Evolutionary conservation across 2,888 invertebrate species (phyloP).

Genomic region (Criorhina ranunculi): DNA sequence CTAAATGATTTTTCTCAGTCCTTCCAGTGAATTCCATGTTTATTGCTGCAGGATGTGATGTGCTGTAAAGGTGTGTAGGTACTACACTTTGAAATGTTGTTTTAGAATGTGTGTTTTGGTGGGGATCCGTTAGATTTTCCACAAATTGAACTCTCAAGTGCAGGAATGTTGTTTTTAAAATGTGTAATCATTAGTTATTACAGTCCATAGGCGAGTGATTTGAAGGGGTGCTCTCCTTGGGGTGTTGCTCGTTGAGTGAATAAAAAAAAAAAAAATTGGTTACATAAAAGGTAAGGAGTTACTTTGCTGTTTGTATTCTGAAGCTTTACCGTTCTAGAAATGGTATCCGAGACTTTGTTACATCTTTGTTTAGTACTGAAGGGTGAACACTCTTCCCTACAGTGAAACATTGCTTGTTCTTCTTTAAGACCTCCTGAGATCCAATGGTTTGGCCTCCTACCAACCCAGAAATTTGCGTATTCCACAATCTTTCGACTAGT

Average conservation of each 20-base stretch:
- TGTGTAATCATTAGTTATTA: conserved; percentile 60
- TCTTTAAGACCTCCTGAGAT: too few relatives aligned
- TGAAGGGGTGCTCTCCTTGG: conserved; percentile 34
- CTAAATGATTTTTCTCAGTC: conserved; percentile 70
- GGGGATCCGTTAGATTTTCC: conserved; percentile 42
- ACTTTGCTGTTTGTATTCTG: too few relatives aligned
- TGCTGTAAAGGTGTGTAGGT: neutral
- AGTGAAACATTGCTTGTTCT: too few relatives aligned
- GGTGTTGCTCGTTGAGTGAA: conserved; percentile 37
- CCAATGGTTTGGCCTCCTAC: too few relatives aligned
- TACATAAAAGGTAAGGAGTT: too few relatives aligned
- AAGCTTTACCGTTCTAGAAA: too few relatives aligned
- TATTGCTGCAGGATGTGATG: neutral
- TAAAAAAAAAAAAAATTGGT: conserved; percentile 8
- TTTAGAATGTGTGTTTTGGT: conserved; percentile 37
- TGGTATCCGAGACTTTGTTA: too few relatives aligned
- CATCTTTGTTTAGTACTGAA: too few relatives aligned
- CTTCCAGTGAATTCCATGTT: conserved; percentile 16
- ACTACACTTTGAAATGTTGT: conserved; percentile 22
- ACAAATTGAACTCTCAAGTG: conserved; percentile 69
- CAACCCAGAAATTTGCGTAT: too few relatives aligned
- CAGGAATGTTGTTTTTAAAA: conserved; percentile 42
- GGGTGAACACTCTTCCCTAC: too few relatives aligned
- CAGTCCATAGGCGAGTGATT: conserved; percentile 12
- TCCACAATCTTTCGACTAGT: too few relatives aligned